phyloP scores from a whole-genome alignment of 2,888 invertebrate genomes.

The Napeogenes inachia region DNA sequence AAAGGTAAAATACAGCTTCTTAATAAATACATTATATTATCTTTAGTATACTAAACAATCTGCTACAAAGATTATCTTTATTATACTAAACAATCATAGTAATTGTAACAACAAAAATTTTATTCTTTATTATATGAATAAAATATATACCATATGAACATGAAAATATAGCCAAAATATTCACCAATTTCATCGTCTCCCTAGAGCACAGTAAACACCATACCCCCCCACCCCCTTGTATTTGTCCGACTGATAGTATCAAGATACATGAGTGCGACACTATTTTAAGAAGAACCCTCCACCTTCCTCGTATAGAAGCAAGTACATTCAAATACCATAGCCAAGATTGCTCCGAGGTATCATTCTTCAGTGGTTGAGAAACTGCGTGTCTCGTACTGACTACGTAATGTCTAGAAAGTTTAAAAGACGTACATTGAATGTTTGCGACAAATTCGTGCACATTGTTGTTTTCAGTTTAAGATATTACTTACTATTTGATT shows the following conservation, averaged over 20 bases:
- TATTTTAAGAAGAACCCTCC: slow-evolving; percentile 22
- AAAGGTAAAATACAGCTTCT: no score
- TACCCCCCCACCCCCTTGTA: slow-evolving; percentile 45
- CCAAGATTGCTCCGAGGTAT: slow-evolving; percentile 16
- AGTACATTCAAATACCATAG: slow-evolving; percentile 6
- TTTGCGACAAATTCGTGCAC: slow-evolving; percentile 19
- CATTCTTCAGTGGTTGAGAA: slow-evolving; percentile 45
- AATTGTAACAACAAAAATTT: no score
- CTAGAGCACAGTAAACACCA: slow-evolving; percentile 71
- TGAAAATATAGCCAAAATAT: slow-evolving; percentile 67
- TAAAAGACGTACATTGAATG: slow-evolving; percentile 39
- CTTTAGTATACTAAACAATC: no score
- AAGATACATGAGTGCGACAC: slow-evolving; percentile 45
- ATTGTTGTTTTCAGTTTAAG: slow-evolving; percentile 17
- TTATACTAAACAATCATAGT: slow-evolving; percentile 50
- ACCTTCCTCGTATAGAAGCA: slow-evolving; percentile 19
- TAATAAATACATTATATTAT: no score
- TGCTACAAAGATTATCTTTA: no score
- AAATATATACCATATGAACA: slow-evolving; percentile 43
- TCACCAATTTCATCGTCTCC: slow-evolving; percentile 74
- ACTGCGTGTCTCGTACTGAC: slow-evolving; percentile 48
- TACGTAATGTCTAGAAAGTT: slow-evolving; percentile 68
- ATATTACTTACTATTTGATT: neutral
- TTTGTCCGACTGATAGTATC: slow-evolving; percentile 69
- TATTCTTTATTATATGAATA: slow-evolving; percentile 14